Base-by-base conservation (phyloP, 2,797 vertebrate genomes). In the Gymnopithys bicolor region DNA sequence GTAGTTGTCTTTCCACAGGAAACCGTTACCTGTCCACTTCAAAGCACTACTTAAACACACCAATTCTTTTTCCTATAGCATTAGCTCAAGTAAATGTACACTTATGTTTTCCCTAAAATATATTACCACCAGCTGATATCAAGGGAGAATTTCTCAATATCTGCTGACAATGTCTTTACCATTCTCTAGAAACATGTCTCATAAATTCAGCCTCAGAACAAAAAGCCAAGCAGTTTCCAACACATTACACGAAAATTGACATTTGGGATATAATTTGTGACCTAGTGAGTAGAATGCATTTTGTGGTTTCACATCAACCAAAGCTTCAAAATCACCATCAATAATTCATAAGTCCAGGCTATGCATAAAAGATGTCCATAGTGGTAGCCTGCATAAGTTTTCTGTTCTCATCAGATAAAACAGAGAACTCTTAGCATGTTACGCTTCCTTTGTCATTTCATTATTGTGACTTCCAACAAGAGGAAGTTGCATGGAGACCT, bases 281-380 rank as follows among this genome's bases (percentile, higher is more conserved):
- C 48, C 35, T 35, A 75, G 37, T 56, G 87, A 77, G 37, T 76
- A 56, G 62, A 95, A 92, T 53, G 39, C 19, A 62, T 87, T 87
- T 90, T 87, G 53, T 68, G 66, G 62, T 75, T 85, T 33, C 73
- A 68, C 16, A 62, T 41, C 43, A 92, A 89, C 21, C 62, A 70
- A 84, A 93, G 62, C 63, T 88, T 79, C 55, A 94, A 94, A 94
- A 96, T 83, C 46, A 74, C 12, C 0, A 0, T 79, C 62, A 84
- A 87, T 94, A 82, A 95, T 95, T 87, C 69, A 90, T 56, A 93
- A 46, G 23, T 75, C 39, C 32, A 76, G 35, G 71, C 51, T 84
- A 59, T 45, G 70, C 64, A 84, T 84, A 87, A 88, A 94, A 94
- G 52, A 90, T 43, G 45, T 13, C 56, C 67, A 59, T 4, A 77